Evolutionary conservation across 2,888 invertebrate species (phyloP), one percentile per base, ranked within the genome.

Genomic region (Alloscopus bannaensis): DNA sequence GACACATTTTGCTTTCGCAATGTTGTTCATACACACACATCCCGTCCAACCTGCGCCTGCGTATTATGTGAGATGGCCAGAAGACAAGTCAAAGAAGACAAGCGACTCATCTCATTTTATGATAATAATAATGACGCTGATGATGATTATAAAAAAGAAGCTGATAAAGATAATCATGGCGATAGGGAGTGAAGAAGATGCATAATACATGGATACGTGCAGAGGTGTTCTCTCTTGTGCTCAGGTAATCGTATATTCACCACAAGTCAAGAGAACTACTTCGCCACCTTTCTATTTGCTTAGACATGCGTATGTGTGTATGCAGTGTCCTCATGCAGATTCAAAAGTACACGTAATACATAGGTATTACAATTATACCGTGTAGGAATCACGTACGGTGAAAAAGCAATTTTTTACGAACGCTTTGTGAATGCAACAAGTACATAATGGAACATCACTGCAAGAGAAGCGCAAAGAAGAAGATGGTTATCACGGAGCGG

Each of bases 71-170:
- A 66, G 60, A 64, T n/a, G 66, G 75, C 75, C 66, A 52, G 18
- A 75, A 66, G 75, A 75, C 75, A 75, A 66, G 57, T 62, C 75
- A 75, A 57, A 62, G 50, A 45, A 65, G 75, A 75, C 75, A 75
- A 55, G 66, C 57, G 66, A 66, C 66, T 66, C 66, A 75, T 75
- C 75, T 75, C 75, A 57, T 28, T 2, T n/a, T 42, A 29, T 29
- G 59, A 59, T 59, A n/a, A 59, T n/a, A 24, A 55, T 55, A 28
- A 55, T 8, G 55, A 59, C 59, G 31, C 18, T 50, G 50, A 50
- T 42, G 42, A 50, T 57, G 18, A 57, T 24, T n/a, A 29, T 13
- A 57, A 57, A 28, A 13, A 20, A 50, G 57, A 57, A 57, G 26
- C 57, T 29, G 57, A 57, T 57, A 57, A 26, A 57, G 57, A 57